Conservation (phyloP, 2,888 invertebrate species). For the Pammene aurita region DNA sequence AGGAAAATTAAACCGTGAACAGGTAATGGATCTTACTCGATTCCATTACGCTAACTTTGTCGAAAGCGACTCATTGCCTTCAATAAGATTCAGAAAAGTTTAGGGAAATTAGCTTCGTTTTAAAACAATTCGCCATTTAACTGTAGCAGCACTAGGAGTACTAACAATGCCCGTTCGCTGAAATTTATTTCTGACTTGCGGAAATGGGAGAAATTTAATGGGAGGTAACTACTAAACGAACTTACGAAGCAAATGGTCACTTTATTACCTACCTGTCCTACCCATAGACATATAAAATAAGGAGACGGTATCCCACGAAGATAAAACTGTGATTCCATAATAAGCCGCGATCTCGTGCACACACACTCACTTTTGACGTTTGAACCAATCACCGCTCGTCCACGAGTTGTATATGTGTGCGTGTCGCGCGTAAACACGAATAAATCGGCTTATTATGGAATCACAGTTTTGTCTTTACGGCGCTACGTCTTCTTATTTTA, state of each 20-base stretch:
- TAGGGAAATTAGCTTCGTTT: slow-evolving; percentile 67
- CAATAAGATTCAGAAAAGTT: slow-evolving; percentile 73
- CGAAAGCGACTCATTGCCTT: slow-evolving; percentile 69
- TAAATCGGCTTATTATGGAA: no score
- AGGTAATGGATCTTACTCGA: slow-evolving; percentile 78
- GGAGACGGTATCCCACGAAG: no score
- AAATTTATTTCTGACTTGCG: slow-evolving; percentile 6
- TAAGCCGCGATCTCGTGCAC: no score
- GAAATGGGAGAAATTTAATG: no score
- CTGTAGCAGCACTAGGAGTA: slow-evolving; percentile 44
- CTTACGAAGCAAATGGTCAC: not conserved
- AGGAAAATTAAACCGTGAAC: slow-evolving; percentile 76
- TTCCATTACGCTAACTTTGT: slow-evolving; percentile 74
- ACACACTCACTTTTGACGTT: no score
- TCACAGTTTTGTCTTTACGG: no score
- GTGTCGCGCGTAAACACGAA: no score
- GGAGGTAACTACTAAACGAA: not conserved
- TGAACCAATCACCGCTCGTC: no score
- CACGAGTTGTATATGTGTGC: no score
- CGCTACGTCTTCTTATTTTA: no score
- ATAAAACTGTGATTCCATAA: no score
- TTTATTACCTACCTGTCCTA: not conserved
- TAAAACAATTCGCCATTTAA: slow-evolving; percentile 61
- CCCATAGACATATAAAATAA: no score
- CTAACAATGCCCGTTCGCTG: slow-evolving; percentile 24